Evolutionary conservation across 2,888 invertebrate genomes (phyloP).

Genomic region (Phytoseiulus persimilis): DNA sequence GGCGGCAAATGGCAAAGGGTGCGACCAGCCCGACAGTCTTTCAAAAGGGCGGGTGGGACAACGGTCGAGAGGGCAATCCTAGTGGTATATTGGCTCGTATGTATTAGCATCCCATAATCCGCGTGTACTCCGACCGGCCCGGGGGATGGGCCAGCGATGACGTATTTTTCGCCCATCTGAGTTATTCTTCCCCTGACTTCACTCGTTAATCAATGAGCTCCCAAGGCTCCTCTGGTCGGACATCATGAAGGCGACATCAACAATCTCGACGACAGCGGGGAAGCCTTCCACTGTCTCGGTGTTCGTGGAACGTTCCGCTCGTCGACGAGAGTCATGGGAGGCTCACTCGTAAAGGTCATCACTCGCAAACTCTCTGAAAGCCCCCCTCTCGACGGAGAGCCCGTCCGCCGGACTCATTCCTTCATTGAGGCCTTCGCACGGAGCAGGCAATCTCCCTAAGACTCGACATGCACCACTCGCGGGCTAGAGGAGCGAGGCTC

Average conservation of each 20-base stretch:
- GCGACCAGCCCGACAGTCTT: background rate
- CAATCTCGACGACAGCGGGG: too few species aligned
- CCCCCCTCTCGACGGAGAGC: too few species aligned
- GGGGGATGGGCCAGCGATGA: background rate
- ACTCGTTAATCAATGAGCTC: background rate
- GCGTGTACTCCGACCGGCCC: background rate
- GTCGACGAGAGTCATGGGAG: too few species aligned
- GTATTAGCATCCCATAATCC: background rate
- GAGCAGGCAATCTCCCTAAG: too few species aligned
- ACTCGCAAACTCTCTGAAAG: too few species aligned
- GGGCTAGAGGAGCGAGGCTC: too few species aligned
- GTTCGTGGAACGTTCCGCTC: too few species aligned
- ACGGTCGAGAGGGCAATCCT: background rate
- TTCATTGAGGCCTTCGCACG: too few species aligned
- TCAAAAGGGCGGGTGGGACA: background rate
- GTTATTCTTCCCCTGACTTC: background rate
- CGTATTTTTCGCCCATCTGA: background rate
- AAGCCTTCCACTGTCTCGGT: too few species aligned
- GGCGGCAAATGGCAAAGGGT: background rate
- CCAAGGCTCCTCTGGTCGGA: background rate
- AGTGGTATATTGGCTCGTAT: background rate
- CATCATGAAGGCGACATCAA: background rate
- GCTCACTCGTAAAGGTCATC: too few species aligned
- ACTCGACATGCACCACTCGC: too few species aligned
- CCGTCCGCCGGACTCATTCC: too few species aligned